Base-by-base conservation (phyloP, 2,113 vertebrate species). In the Falcunculus frontatus region DNA sequence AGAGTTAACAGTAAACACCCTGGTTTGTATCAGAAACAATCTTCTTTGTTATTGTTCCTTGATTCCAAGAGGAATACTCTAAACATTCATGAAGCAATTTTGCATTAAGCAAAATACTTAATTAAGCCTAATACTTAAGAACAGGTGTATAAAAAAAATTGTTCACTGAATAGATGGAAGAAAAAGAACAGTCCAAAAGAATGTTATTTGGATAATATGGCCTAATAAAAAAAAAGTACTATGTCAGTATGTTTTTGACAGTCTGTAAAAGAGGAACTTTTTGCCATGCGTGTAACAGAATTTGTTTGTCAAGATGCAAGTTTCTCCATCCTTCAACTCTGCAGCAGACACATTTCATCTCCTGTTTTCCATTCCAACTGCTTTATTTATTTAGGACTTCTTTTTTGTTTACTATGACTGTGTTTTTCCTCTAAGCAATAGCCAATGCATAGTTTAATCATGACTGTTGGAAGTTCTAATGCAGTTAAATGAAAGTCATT, bases 131-230 rank as follows among this genome's bases (percentile, higher is more conserved):
- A 46, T 82, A 65, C 9, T 57, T 79, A 56, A 44, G 18, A 64
- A 50, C 0, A 0, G 1, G 4, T 62, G 12, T 64, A 23, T 50
- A 10, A 41, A 33, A 73, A 41, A 35, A n/a, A 3, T 10, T 30
- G 27, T n/a, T 52, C 22, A 19, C 33, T 70, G 42, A 81, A 29
- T 72, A 64, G 19, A 7, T 42, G 32, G 29, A 56, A 79, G 23
- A 41, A 81, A 23, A 79, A 78, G 12, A 81, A 22, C 4, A 10
- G 5, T 50, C 12, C 59, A 16, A 53, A 80, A 42, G 14, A 84
- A 33, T 15, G 2, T n/a, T 79, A 50, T 60, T 93, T 87, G 26
- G 27, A 35, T 83, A 49, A 52, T 50, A 26, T 4, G 16, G 7
- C 35, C 19, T 72, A 46, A 50, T 57, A 63, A 26, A 73, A 46